Evolutionary conservation across 1,140 invertebrate genomes (phyloP), one percentile per base, ranked within the genome.

Genomic region (Cecropterus lyciades): DNA sequence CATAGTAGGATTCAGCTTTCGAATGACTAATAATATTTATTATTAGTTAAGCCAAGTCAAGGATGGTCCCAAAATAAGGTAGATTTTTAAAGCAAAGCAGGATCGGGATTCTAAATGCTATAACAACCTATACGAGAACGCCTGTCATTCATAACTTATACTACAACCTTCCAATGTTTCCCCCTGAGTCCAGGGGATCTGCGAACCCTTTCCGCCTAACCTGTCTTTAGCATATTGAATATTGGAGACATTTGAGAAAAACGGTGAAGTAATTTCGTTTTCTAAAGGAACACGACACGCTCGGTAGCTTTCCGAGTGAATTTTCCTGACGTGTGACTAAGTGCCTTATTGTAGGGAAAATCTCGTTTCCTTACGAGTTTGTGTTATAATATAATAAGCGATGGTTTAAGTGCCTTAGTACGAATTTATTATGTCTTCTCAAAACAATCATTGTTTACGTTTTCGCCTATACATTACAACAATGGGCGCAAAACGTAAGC

Each of bases 221-320:
- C 73, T 81, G 74, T 73, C 75, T 73, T 76, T 77, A 82, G 79
- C 76, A 80, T 81, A 84, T 83, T 81, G 80, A 83, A 82, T 79
- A 80, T 72, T 68, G 63, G 67, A 63, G 55, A 69, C 65, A 70
- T 66, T 74, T 67, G 57, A 52, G 69, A 67, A 65, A 73, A 71
- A 67, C 56, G 67, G 68, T 62, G 17, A 27, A 69, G 57, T 65
- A 71, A 69, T 66, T 73, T 64, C 46, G 46, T 67, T 60, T 69
- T 52, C 59, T 59, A 33, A 48, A 57, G 27, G 45, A 51, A 62
- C 30, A 63, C 33, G 46, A 3, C 14, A 49, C 33, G 59, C 59
- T 52, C 33, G 30, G 45, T 40, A 63, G 33, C 48, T 52, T 62
- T 62, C 30, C 1, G 15, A 49, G 53, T 40, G 46, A 52, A 49